Conservation (phyloP, 2,888 invertebrate genomes). For the Drosophila macrospina region DNA sequence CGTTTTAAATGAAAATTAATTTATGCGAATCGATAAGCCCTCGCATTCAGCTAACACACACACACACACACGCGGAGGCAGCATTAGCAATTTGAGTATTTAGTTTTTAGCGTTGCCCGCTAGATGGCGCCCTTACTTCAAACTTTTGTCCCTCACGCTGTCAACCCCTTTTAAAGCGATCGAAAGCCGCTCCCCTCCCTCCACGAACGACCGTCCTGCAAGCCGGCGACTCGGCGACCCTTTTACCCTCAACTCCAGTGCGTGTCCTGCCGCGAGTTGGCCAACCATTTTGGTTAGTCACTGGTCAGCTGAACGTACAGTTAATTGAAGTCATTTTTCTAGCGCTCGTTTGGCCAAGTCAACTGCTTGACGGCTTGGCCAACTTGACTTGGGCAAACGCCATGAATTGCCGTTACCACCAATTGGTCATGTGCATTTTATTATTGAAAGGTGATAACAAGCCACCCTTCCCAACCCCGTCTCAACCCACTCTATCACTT, state of each 20-base stretch:
- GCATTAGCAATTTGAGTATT: conserved; percentile 12
- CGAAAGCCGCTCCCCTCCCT: conserved; percentile 27
- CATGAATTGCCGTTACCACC: conserved; percentile 49
- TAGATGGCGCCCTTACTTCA: conserved; percentile 58
- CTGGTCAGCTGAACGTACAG: conserved; percentile 61
- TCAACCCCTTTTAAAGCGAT: conserved; percentile 55
- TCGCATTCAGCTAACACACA: conserved; percentile 20
- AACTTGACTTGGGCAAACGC: conserved; percentile 47
- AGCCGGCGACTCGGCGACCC: conserved; percentile 6
- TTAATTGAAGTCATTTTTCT: conserved; percentile 79
- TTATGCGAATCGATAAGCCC: conserved; percentile 78
- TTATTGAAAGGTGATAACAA: conserved; percentile 80
- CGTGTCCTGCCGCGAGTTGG: conserved; percentile 44
- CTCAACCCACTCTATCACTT: background rate
- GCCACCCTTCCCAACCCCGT: conserved; percentile 29
- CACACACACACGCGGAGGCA: background rate
- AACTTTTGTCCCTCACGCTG: conserved; percentile 45
- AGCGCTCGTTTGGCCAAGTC: conserved; percentile 60
- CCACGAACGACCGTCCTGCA: conserved; percentile 1
- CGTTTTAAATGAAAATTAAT: conserved; percentile 80
- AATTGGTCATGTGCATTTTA: conserved; percentile 70
- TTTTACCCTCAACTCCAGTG: conserved; percentile 22
- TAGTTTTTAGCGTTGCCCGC: conserved; percentile 37
- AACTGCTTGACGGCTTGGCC: conserved; percentile 17
- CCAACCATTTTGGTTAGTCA: conserved; percentile 71